These are phyloP conservation scores for Drosophila fulvimacula DNA, from an alignment of 2,888 invertebrate species.

Conservation along the genomic window DNA sequence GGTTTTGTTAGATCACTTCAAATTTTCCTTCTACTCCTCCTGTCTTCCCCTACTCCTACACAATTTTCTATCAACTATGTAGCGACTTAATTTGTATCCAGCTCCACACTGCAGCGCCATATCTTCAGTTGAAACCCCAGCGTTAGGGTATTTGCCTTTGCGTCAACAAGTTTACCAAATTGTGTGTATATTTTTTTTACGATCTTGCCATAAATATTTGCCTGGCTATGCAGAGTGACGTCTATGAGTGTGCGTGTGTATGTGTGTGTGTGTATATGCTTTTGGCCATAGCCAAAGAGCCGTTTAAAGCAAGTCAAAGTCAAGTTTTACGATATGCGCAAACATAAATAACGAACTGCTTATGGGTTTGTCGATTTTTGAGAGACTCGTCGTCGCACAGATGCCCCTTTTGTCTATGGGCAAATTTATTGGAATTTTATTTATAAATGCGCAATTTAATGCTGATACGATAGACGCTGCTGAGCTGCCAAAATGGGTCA, in stretches of 20 bases:
- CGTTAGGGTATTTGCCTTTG: conserved; percentile 21
- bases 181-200: conserved; percentile 13
- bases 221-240: conserved; percentile 18
- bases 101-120: not conserved
- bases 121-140: not conserved
- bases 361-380: conserved; percentile 52
- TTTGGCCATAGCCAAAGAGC: conserved; percentile 46
- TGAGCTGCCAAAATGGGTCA: conserved; percentile 71
- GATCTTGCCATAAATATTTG: conserved; percentile 46
- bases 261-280: conserved; percentile 19
- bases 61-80: too few species aligned
- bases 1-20: too few species aligned
- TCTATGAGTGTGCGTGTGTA: conserved; percentile 25
- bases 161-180: conserved; percentile 18
- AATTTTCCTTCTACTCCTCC: too few species aligned
- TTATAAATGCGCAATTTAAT: conserved; percentile 70
- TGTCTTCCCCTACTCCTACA: too few species aligned
- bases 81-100: too few species aligned
- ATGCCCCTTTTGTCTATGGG: conserved; percentile 35
- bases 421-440: conserved; percentile 71
- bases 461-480: conserved; percentile 22
- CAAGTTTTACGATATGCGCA: conserved; percentile 66
- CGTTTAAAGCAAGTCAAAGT: conserved; percentile 72
- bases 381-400: conserved; percentile 20
- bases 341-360: conserved; percentile 68